Conservation (phyloP, 2,888 invertebrate genomes). For the Scaptomyza flava region DNA sequence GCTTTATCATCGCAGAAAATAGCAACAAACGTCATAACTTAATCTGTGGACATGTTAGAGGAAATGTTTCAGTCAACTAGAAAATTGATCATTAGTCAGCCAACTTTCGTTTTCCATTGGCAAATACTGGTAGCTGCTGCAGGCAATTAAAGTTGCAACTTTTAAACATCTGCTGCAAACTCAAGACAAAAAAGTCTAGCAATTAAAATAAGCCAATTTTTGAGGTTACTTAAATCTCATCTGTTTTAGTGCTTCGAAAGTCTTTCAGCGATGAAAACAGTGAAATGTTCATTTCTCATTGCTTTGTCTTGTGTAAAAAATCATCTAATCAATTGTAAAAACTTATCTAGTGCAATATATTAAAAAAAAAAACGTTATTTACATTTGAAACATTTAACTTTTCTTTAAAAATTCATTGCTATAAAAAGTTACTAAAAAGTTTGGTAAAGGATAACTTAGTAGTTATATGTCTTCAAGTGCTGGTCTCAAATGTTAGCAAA, state of each 20-base stretch:
- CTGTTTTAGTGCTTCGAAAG: not conserved
- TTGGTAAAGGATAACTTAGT: not conserved
- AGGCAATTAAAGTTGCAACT: not conserved
- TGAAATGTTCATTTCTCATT: not conserved
- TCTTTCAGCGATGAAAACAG: not conserved
- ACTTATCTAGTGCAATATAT: too few relatives aligned
- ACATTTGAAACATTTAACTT: not conserved
- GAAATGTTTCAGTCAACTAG: constrained; percentile 16
- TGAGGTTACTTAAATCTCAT: not conserved
- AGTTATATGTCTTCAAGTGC: not conserved
- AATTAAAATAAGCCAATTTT: not conserved
- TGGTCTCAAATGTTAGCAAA: not conserved
- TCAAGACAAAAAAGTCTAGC: not conserved
- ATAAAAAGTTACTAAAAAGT: not conserved
- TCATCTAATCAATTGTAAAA: too few relatives aligned
- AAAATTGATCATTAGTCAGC: constrained; percentile 18
- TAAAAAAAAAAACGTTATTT: too few relatives aligned
- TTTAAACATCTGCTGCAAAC: not conserved
- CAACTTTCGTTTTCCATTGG: constrained; percentile 44
- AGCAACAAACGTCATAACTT: constrained; percentile 2
- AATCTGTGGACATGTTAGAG: constrained; percentile 15
- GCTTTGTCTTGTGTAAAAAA: not conserved
- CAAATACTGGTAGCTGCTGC: constrained; percentile 4
- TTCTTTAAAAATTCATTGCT: not conserved
- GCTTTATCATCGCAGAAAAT: constrained; percentile 39